Evolutionary conservation across 2,888 invertebrate species (phyloP).

Genomic region (Aricia artaxerxes): DNA sequence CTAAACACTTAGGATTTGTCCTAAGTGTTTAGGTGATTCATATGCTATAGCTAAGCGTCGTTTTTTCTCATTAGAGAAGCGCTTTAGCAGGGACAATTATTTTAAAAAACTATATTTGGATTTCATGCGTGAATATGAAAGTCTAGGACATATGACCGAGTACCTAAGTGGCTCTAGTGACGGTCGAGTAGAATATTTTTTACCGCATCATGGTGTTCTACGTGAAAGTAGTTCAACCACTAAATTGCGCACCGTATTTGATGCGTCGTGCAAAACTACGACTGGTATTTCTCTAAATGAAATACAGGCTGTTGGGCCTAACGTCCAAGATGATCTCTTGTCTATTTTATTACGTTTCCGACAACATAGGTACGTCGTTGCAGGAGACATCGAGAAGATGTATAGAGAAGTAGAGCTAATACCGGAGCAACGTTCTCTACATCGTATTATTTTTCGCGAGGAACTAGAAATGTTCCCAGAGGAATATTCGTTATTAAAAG

Average conservation of each 20-base stretch:
- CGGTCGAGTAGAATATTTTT: background rate
- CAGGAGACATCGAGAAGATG: background rate
- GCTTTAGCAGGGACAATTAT: slow-evolving; percentile 33
- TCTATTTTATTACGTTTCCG: slow-evolving; percentile 3
- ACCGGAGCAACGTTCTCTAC: background rate
- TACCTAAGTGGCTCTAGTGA: background rate
- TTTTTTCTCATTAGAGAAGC: slow-evolving; percentile 30
- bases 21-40: background rate
- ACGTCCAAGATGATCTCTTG: background rate
- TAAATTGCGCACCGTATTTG: background rate
- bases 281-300: background rate
- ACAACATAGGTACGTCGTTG: background rate
- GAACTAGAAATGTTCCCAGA: background rate
- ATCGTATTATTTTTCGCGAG: background rate
- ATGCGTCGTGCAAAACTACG: background rate
- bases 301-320: background rate
- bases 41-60: background rate
- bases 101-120: slow-evolving; percentile 34
- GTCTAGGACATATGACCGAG: background rate
- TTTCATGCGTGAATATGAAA: slow-evolving; percentile 37
- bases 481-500: background rate
- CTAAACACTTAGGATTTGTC: too few species aligned
- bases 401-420: background rate
- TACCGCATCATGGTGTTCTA: slow-evolving; percentile 23
- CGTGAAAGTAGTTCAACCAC: background rate